Evolutionary conservation across 2,888 invertebrate genomes (phyloP).

Genomic region (Glaucopsyche alexis): DNA sequence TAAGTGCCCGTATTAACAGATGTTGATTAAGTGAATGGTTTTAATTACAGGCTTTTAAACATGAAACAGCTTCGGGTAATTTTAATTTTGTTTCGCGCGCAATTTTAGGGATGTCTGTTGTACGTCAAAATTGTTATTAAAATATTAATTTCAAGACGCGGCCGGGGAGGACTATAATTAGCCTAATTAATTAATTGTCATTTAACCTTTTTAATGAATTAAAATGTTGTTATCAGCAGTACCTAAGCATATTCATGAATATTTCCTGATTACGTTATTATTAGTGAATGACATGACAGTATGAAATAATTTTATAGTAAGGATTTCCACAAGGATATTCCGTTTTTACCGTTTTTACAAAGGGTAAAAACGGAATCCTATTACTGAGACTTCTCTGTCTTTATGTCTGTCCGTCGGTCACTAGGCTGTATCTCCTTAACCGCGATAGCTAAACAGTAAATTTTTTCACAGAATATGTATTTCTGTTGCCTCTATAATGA

Average conservation of each 20-base stretch:
- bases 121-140: conserved; percentile 26
- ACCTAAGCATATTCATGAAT: not conserved
- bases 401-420: too few species aligned
- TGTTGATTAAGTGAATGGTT: conserved; percentile 37
- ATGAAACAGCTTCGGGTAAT: conserved; percentile 21
- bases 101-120: conserved; percentile 20
- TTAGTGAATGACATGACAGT: not conserved
- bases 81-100: conserved; percentile 28
- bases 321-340: too few species aligned
- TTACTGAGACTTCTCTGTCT: too few species aligned
- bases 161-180: not conserved
- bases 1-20: conserved; percentile 33
- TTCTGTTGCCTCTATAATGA: too few species aligned
- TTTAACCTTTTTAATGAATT: not conserved
- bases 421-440: too few species aligned
- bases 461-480: too few species aligned
- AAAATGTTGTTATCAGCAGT: not conserved
- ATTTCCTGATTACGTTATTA: not conserved
- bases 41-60: conserved; percentile 33
- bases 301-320: not conserved
- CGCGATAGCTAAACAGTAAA: too few species aligned
- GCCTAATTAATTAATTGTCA: not conserved
- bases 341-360: too few species aligned
- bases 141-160: conserved; percentile 17
- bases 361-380: too few species aligned